Base-by-base conservation (phyloP, 2,888 invertebrate species). In the Stenolophus ochropezus region DNA sequence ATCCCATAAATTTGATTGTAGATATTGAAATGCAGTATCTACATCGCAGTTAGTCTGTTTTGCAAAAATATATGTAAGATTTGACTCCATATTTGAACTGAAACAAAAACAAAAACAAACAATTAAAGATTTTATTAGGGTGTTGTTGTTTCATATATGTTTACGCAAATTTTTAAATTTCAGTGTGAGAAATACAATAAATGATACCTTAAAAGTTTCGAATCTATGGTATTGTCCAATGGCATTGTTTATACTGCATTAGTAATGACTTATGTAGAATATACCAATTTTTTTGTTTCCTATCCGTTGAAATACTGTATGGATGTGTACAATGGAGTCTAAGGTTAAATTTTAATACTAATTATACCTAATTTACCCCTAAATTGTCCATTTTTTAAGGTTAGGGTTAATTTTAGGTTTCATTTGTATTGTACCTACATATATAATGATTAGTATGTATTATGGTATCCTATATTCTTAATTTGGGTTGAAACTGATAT, bases 11-110 rank as follows among this genome's bases (percentile, higher is more conserved):
- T 83, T 82, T n/a, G 82, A 16, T 56, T 82, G 81, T 71, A 82
- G 49, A 53, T 82, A 83, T 18, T 82, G 56, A 73, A 82, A 82
- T 5, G 83, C 84, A 14, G 82, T 83, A 69, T 82, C 80, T 18
- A 61, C 23, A 73, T 84, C 83, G 56, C 83, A 82, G n/a, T 81
- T 73, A 2, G 83, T 83, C 81, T 82, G 81, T 27, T 61, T 82
- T 25, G 65, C 51, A 73, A 83, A 83, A 18, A 80, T 82, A 33
- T 65, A 16, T 16, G 74, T 81, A 49, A 83, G 69, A 27, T 83
- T 82, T 47, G 82, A 77, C 51, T 83, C 83, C 83, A 83, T 83
- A 21, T 49, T 75, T 33, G 61, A 27, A 51, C 80, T 80, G 25
- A 20, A 79, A 79, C 1, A 8, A 61, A 23, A 33, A 51, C 8